phyloP scores from a whole-genome alignment of 2,113 vertebrate genomes.

The Alethe castanea region DNA sequence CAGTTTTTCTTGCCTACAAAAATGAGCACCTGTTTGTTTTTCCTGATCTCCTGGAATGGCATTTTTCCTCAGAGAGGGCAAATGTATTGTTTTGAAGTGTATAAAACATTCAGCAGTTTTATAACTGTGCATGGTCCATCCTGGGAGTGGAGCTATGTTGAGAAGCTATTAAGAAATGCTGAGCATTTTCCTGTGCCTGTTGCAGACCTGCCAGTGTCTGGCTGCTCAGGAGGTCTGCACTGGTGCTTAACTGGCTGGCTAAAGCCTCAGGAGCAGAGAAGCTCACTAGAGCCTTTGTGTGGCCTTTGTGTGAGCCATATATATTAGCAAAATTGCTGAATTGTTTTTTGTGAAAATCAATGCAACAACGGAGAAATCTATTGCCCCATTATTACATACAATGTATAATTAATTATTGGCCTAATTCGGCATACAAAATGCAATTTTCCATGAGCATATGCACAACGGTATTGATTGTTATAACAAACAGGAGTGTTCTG shows the following conservation, averaged over 20 bases:
- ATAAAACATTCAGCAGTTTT: background rate
- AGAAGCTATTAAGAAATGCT: background rate
- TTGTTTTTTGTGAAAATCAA: background rate
- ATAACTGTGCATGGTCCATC: background rate
- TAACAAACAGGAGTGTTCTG: background rate
- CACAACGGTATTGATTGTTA: background rate
- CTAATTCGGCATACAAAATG: background rate
- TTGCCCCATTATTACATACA: background rate
- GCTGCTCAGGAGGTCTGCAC: background rate
- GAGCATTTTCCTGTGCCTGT: background rate
- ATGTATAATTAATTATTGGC: background rate
- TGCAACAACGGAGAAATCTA: background rate
- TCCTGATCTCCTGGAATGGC: background rate
- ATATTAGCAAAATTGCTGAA: background rate
- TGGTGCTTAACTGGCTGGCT: background rate
- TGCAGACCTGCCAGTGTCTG: background rate
- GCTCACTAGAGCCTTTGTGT: background rate
- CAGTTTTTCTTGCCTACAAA: background rate
- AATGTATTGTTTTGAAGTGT: background rate
- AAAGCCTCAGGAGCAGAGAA: background rate
- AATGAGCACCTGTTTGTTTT: background rate
- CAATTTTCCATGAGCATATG: background rate
- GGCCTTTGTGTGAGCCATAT: background rate
- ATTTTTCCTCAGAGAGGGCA: background rate
- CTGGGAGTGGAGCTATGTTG: too few species aligned